Evolutionary conservation across 2,797 vertebrate species (phyloP).

Genomic region (Amniataba percoides): DNA sequence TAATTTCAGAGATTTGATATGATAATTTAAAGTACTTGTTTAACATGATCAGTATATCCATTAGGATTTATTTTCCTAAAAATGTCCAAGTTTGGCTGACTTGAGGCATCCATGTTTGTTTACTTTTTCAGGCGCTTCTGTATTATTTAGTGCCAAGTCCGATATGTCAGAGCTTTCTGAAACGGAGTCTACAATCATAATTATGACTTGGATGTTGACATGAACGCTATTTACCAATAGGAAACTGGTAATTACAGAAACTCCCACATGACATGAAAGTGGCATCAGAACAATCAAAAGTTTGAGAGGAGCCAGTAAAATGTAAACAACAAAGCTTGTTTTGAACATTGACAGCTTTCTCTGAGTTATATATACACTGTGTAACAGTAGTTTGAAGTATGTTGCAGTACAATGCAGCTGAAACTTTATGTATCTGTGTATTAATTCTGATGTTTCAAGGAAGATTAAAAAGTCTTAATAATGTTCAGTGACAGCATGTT

Average conservation of each 20-base stretch:
- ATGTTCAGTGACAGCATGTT: not conserved
- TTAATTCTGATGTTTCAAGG: not conserved
- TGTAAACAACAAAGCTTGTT: conserved; percentile 13
- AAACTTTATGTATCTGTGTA: not conserved
- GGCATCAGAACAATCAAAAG: not conserved
- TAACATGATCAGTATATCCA: not conserved
- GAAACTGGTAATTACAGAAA: conserved; percentile 33
- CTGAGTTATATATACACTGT: not conserved
- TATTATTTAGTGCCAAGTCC: not conserved
- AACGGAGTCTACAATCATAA: not conserved
- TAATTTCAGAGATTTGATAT: not conserved
- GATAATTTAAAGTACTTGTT: conserved; percentile 1
- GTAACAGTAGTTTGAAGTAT: not conserved
- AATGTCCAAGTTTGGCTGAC: conserved; percentile 8
- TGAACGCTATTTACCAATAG: conserved; percentile 31
- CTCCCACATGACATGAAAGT: conserved; percentile 11
- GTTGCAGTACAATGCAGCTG: not conserved
- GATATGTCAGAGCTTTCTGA: conserved; percentile 21
- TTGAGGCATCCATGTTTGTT: conserved; percentile 5
- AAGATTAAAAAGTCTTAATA: not conserved
- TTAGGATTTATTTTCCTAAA: not conserved
- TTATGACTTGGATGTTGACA: conserved; percentile 24
- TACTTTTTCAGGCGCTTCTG: conserved; percentile 1
- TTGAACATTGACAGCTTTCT: conserved; percentile 4
- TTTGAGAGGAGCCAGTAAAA: conserved; percentile 18